A percentile compares a stretch with the other conserved stretches of the same genome.
These are phyloP conservation scores for Acanthurus leucopareius DNA, from an alignment of 2,797 vertebrate species.

Conservation along the genomic window DNA sequence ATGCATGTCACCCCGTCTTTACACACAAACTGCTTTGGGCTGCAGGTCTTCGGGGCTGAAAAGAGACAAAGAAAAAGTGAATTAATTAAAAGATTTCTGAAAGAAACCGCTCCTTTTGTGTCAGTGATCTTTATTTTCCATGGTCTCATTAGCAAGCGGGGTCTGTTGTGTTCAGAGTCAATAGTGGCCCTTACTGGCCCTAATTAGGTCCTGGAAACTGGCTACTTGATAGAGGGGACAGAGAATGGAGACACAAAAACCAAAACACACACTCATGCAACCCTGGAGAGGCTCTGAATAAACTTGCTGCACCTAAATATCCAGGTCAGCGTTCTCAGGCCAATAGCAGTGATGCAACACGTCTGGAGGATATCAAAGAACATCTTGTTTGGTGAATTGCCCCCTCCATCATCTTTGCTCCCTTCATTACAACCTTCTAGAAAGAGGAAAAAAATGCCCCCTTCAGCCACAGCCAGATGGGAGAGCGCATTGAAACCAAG, in stretches of 20 bases:
- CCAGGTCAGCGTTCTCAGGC: slow-evolving; percentile 75
- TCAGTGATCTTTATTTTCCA: slow-evolving; percentile 62
- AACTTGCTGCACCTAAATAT: slow-evolving; percentile 67
- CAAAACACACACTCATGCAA: slow-evolving; percentile 23
- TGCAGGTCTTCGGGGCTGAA: slow-evolving; percentile 95
- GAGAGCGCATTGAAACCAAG: slow-evolving; percentile 50
- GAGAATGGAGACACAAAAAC: slow-evolving; percentile 30
- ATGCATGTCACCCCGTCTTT: slow-evolving; percentile 97
- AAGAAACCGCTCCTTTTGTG: slow-evolving; percentile 49
- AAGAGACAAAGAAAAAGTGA: slow-evolving; percentile 50
- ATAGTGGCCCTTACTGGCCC: slow-evolving; percentile 57
- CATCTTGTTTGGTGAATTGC: slow-evolving; percentile 69
- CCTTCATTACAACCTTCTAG: slow-evolving; percentile 40
- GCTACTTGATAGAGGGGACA: slow-evolving; percentile 28
- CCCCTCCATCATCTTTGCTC: slow-evolving; percentile 35
- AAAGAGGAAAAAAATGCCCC: slow-evolving; percentile 41
- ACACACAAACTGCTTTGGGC: slow-evolving; percentile 98
- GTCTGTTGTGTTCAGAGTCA: slow-evolving; percentile 65
- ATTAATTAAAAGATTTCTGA: slow-evolving; percentile 47
- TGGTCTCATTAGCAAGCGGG: slow-evolving; percentile 70
- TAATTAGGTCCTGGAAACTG: slow-evolving; percentile 65
- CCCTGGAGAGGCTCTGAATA: slow-evolving; percentile 40
- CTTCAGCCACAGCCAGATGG: slow-evolving; percentile 52
- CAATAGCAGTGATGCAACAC: slow-evolving; percentile 69
- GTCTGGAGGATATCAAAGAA: slow-evolving; percentile 78